A percentile compares a stretch with the other conserved stretches of the same genome.
Conservation (phyloP, 2,888 invertebrate genomes). For the Brenthis hecate region DNA sequence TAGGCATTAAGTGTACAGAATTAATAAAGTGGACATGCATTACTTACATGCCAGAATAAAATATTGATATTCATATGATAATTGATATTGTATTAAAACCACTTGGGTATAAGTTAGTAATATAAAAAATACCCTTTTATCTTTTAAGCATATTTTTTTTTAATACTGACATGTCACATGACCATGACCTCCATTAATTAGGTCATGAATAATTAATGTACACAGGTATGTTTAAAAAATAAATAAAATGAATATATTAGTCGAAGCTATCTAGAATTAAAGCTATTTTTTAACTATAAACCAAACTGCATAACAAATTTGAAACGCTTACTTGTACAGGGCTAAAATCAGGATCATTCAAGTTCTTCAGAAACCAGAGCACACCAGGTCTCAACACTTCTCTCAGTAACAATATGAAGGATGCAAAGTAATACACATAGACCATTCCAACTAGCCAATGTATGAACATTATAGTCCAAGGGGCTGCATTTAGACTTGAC, state of each 20-base stretch:
- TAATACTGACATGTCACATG: no score
- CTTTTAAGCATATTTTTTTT: no score
- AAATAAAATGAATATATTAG: not conserved
- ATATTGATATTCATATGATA: no score
- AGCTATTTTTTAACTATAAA: not conserved
- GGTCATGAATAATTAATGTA: no score
- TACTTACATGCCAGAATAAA: no score
- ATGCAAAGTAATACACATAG: constrained; percentile 99
- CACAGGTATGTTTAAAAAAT: not conserved
- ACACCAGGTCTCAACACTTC: constrained; percentile 98
- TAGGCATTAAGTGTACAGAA: no score
- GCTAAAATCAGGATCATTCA: constrained; percentile 99
- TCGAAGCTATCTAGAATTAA: not conserved
- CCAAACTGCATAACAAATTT: not conserved
- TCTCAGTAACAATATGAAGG: constrained; percentile 94
- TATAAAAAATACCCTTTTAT: no score
- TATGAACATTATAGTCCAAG: constrained; percentile 98
- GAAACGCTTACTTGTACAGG: constrained; percentile 90
- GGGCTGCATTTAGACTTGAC: constrained; percentile 93
- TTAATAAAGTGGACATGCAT: no score
- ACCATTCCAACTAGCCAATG: constrained; percentile 99
- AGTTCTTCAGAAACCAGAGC: constrained; percentile 97
- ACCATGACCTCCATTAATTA: no score
- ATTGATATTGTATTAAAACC: no score
- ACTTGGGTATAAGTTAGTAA: no score